Conservation (phyloP, 2,888 invertebrate genomes). For the Phalera bucephala region DNA sequence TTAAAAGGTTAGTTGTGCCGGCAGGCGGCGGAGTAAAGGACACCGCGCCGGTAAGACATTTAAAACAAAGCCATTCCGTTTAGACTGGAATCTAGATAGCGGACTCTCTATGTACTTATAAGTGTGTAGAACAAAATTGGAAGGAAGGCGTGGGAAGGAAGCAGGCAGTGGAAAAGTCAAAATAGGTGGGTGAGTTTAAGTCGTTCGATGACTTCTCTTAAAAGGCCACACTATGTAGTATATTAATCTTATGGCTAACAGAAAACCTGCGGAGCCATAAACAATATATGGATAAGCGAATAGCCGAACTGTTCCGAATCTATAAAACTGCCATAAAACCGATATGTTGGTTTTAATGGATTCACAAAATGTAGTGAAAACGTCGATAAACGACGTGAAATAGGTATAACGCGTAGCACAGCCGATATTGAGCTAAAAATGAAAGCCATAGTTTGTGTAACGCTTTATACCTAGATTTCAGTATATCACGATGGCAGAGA, state of each 20-base stretch:
- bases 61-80: neutral
- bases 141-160: constrained; percentile 18
- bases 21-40: constrained; percentile 6
- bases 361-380: neutral
- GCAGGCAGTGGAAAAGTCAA: constrained; percentile 13
- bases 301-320: constrained; percentile 8
- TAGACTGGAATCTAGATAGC: neutral
- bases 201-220: constrained; percentile 17
- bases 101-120: constrained; percentile 9
- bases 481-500: too few relatives aligned
- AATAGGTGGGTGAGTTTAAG: constrained; percentile 22
- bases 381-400: neutral
- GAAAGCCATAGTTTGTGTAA: too few relatives aligned
- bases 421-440: too few relatives aligned
- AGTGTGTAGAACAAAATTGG: constrained; percentile 10
- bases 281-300: constrained; percentile 5
- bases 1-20: constrained; percentile 18
- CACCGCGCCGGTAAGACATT: constrained; percentile 4
- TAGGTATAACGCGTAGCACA: too few relatives aligned
- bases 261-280: constrained; percentile 9
- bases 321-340: constrained; percentile 13
- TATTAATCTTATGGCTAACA: constrained; percentile 20
- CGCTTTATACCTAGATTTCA: too few relatives aligned
- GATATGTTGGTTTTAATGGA: constrained; percentile 6
- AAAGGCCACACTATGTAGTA: constrained; percentile 9